These are phyloP conservation scores for Urocitellus parryii DNA, from an alignment of 2,113 vertebrate genomes.

Conservation along the genomic window DNA sequence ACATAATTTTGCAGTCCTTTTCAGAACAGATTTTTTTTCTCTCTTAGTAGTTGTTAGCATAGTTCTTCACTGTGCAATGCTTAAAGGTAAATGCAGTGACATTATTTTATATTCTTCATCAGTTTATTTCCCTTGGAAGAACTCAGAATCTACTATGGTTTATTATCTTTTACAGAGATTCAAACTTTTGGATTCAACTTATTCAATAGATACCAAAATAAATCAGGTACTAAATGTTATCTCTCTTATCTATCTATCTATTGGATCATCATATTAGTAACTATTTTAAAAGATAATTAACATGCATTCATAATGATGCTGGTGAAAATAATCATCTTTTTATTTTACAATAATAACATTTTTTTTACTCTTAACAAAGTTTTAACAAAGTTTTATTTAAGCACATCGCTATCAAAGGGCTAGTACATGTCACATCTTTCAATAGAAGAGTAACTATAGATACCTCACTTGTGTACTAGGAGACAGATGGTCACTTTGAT, in stretches of 20 bases:
- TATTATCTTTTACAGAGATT: too few species aligned
- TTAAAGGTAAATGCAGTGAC: too few species aligned
- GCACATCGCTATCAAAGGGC: not conserved
- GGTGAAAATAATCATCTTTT: not conserved
- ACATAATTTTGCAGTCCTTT: constrained; percentile 20
- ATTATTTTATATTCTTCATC: too few species aligned
- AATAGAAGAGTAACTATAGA: not conserved
- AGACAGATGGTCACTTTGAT: not conserved
- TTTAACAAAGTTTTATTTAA: not conserved
- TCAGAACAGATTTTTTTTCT: not conserved
- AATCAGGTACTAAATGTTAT: too few species aligned
- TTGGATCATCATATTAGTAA: too few species aligned
- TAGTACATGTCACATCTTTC: not conserved
- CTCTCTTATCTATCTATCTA: too few species aligned
- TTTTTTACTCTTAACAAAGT: not conserved
- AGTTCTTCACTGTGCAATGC: not conserved
- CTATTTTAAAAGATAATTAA: too few species aligned
- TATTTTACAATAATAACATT: not conserved
- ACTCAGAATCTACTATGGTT: too few species aligned
- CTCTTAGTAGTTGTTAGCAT: not conserved
- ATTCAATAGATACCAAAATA: too few species aligned
- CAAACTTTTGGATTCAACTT: too few species aligned
- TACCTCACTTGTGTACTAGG: not conserved
- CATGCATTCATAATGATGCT: too few species aligned
- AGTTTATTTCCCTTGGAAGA: too few species aligned